Evolutionary conservation across 2,888 invertebrate species (phyloP), one percentile per base, ranked within the genome.

Genomic region (Tetragonula carbonaria): DNA sequence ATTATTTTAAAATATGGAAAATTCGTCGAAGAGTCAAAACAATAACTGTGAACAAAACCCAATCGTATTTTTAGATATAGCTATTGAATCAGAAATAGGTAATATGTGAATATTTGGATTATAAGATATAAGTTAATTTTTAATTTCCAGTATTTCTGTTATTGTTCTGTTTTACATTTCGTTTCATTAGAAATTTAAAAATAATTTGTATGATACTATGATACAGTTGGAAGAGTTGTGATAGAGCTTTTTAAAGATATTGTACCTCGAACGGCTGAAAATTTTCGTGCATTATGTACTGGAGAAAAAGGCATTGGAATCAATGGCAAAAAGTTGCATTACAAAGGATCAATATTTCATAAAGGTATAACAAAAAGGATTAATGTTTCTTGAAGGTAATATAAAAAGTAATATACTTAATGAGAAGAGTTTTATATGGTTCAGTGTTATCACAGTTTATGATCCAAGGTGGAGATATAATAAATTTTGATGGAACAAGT

Each of bases 271-370:
- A 98, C 98, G 5, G 97, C 97, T 68, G 98, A 99, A 95, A 99
- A 99, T 95, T 99, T 99, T 94, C 96, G 98, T 88, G 97, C 97
- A 2, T 95, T 99, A 1, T 99, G 99, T 93, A 99, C 99, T 0
- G 99, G 99, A 4, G 98, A 99, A 95, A 97, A 96, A 86, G 98
- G 98, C 2, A 93, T 96, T 86, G 98, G 98, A 0, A 92, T 91
- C 33, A 92, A 95, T 89, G 97, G 97, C 4, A 97, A 97, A 92
- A 97, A 97, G 5, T 95, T 99, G 67, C 97, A 98, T 94, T 99
- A 97, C 94, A 98, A 98, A 94, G 98, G 97, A 73, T 96, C 96
- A 16, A 95, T 95, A 78, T 98, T 99, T 95, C 98, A 98, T 93
- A 97, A 96, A 95, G 96, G 97, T 97, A 94, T 65, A 67, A 63